phyloP scores from a whole-genome alignment of 2,113 vertebrate genomes.

The Stercorarius parasiticus region DNA sequence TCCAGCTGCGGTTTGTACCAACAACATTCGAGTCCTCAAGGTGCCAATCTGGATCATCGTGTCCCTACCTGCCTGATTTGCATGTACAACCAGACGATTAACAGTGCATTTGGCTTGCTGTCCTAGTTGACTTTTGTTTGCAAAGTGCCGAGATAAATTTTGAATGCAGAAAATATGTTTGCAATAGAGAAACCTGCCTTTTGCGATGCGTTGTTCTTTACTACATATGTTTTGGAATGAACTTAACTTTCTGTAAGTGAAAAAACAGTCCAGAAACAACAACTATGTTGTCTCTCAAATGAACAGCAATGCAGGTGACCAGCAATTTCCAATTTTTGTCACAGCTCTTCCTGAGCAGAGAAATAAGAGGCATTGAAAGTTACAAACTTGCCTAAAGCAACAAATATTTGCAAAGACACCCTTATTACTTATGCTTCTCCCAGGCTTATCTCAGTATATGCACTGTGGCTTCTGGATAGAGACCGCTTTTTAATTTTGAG shows the following conservation, averaged over 20 bases:
- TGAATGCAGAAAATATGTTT: not conserved
- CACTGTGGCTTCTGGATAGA: not conserved
- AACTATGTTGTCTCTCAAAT: not conserved
- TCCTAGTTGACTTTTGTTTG: not conserved
- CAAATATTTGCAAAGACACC: not conserved
- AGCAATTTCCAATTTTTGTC: not conserved
- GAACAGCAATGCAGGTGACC: not conserved
- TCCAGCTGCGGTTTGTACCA: not conserved
- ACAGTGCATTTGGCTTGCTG: not conserved
- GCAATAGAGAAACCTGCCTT: not conserved
- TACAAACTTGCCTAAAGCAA: not conserved
- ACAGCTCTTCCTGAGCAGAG: not conserved
- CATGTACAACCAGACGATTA: not conserved
- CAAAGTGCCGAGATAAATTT: not conserved
- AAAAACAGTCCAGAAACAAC: not conserved
- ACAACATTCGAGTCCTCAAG: not conserved
- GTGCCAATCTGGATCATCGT: not conserved
- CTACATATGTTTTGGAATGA: not conserved
- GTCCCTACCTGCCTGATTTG: conserved; percentile 19
- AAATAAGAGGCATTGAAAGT: not conserved
- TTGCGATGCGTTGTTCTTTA: not conserved
- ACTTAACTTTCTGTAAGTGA: not conserved
- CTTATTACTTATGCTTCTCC: not conserved
- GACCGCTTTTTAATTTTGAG: not conserved
- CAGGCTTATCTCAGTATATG: not conserved